Evolutionary conservation across 2,888 invertebrate species (phyloP).

Genomic region (Diarsia brunnea): DNA sequence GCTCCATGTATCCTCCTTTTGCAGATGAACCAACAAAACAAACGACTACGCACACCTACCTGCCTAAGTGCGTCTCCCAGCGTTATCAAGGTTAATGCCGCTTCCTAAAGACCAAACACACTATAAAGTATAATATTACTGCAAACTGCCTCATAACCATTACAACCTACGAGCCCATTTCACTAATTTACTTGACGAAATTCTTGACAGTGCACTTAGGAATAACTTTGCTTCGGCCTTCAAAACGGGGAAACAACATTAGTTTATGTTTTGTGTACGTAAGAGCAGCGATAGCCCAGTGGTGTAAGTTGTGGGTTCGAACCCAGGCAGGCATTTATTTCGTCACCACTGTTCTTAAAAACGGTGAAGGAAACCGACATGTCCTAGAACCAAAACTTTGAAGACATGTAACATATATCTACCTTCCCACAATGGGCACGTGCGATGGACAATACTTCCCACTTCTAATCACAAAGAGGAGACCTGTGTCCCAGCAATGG

Average conservation of each 20-base stretch:
- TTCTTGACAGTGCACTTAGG: conserved; percentile 53
- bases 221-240: conserved; percentile 18
- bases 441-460: too few relatives aligned
- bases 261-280: conserved; percentile 22
- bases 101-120: conserved; percentile 32
- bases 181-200: conserved; percentile 42
- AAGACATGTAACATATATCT: too few relatives aligned
- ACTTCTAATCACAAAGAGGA: too few relatives aligned
- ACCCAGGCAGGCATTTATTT: too few relatives aligned
- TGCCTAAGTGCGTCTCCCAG: not conserved
- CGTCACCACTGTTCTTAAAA: too few relatives aligned
- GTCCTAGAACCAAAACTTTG: too few relatives aligned
- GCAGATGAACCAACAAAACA: conserved; percentile 1
- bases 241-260: conserved; percentile 41
- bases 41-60: conserved; percentile 1
- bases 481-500: too few relatives aligned
- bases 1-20: not conserved
- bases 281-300: not conserved
- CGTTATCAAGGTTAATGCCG: conserved; percentile 34
- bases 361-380: too few relatives aligned
- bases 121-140: conserved; percentile 47
- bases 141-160: conserved; percentile 46
- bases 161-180: conserved; percentile 28
- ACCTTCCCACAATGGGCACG: too few relatives aligned
- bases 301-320: too few relatives aligned